Evolutionary conservation across 2,888 invertebrate genomes (phyloP).

Genomic region (Leucania comma): DNA sequence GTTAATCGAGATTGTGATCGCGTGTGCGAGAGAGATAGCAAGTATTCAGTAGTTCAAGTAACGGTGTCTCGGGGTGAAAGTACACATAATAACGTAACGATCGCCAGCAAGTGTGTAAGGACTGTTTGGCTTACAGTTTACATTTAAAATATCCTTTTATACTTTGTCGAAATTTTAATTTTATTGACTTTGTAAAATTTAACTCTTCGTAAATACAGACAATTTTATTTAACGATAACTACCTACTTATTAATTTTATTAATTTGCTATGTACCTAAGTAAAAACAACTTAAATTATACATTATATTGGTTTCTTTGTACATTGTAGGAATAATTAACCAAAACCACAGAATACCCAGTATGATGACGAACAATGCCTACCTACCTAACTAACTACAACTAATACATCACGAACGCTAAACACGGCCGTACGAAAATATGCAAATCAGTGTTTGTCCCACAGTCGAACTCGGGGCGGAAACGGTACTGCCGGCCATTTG

Average conservation of each 20-base stretch:
- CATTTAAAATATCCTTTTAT: slow-evolving; percentile 38
- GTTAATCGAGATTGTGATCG: slow-evolving; percentile 75
- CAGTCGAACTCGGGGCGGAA: slow-evolving; percentile 78
- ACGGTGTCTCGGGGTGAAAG: slow-evolving; percentile 86
- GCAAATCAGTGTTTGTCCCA: slow-evolving; percentile 81
- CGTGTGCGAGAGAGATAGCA: slow-evolving; percentile 68
- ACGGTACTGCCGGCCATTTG: slow-evolving; percentile 83
- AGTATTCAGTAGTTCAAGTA: slow-evolving; percentile 76
- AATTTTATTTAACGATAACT: slow-evolving; percentile 1
- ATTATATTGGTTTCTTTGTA: not conserved
- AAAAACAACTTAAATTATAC: not conserved
- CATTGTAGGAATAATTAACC: not conserved
- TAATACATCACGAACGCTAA: slow-evolving; percentile 68
- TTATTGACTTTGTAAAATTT: slow-evolving; percentile 21
- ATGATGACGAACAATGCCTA: slow-evolving; percentile 24
- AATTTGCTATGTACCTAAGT: not conserved
- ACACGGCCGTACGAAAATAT: slow-evolving; percentile 78
- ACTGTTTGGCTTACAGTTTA: slow-evolving; percentile 65
- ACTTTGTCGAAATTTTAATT: slow-evolving; percentile 8
- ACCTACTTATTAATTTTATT: slow-evolving; percentile 3
- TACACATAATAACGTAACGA: slow-evolving; percentile 80
- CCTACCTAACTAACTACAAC: slow-evolving; percentile 46
- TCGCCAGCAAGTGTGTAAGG: slow-evolving; percentile 69
- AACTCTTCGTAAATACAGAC: not conserved
- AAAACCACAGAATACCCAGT: slow-evolving; percentile 7